Percentiles rank a stretch among this genome's conserved stretches.
Conservation (phyloP, 2,797 vertebrate species). For the Enteromius thamalakanensis region DNA sequence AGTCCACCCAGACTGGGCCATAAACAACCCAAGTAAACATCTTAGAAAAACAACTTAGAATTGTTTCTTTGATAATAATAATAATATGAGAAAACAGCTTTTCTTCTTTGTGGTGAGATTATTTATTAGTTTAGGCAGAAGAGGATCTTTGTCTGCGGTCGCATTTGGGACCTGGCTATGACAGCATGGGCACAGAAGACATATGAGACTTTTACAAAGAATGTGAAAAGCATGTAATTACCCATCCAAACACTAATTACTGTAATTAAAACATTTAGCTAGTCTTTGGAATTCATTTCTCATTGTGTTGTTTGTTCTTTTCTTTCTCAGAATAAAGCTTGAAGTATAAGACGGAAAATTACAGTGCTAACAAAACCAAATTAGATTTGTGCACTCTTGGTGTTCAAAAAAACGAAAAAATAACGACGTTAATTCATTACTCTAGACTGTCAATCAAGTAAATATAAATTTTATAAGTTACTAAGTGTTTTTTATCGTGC, state of each 20-base stretch:
- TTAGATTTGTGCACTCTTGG: background rate
- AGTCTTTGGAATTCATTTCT: constrained; percentile 66
- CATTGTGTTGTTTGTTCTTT: constrained; percentile 62
- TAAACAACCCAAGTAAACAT: constrained; percentile 58
- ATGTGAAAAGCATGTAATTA: constrained; percentile 71
- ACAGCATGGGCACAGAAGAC: constrained; percentile 65
- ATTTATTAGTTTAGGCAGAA: constrained; percentile 75
- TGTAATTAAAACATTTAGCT: constrained; percentile 78
- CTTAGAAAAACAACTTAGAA: constrained; percentile 62
- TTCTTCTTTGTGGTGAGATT: constrained; percentile 56
- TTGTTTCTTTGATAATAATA: constrained; percentile 67
- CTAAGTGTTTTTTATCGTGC: background rate
- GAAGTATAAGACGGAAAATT: constrained; percentile 8
- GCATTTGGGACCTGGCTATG: constrained; percentile 62
- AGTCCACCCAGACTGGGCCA: constrained; percentile 48
- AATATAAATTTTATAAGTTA: background rate
- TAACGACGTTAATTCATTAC: background rate
- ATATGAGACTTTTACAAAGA: constrained; percentile 70
- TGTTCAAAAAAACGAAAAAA: background rate
- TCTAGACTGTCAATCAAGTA: background rate
- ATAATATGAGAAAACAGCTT: constrained; percentile 61
- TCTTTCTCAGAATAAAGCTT: constrained; percentile 54
- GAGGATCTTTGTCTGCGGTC: constrained; percentile 72
- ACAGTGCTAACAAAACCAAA: background rate
- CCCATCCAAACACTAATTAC: constrained; percentile 68